Conservation (phyloP, 2,113 vertebrate genomes). For the Sinocyclocheilus rhinocerous region DNA sequence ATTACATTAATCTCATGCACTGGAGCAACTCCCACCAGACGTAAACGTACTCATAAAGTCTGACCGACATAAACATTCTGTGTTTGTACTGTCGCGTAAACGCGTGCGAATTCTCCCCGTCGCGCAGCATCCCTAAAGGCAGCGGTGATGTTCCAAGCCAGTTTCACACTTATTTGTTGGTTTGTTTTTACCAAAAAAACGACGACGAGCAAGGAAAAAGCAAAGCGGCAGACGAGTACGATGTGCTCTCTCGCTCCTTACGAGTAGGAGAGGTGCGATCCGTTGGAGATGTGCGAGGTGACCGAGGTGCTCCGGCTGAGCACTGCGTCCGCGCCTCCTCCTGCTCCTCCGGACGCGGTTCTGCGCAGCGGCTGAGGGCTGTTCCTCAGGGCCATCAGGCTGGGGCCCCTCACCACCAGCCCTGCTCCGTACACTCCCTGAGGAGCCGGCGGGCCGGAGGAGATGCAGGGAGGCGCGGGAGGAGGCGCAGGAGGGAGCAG, state of each 20-base stretch:
- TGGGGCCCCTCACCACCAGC: constrained; percentile 74
- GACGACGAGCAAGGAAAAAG: constrained; percentile 43
- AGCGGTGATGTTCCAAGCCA: constrained; percentile 70
- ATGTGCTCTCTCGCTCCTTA: constrained; percentile 68
- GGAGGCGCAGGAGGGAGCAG: constrained; percentile 77
- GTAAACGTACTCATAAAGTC: constrained; percentile 62
- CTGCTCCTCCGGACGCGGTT: constrained; percentile 84
- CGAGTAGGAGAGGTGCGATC: constrained; percentile 90
- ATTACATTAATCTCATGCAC: constrained; percentile 75
- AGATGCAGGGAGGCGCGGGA: constrained; percentile 73
- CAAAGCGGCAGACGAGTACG: constrained; percentile 55
- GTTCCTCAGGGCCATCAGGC: constrained; percentile 85
- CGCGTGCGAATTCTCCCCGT: constrained; percentile 45
- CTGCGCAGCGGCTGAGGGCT: constrained; percentile 89
- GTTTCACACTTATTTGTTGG: neutral
- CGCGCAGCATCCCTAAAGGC: constrained; percentile 74
- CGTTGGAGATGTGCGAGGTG: constrained; percentile 91
- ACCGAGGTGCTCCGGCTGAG: constrained; percentile 90
- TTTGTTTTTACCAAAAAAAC: constrained; percentile 39
- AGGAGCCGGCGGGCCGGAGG: constrained; percentile 72
- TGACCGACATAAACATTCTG: constrained; percentile 68
- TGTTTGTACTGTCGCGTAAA: constrained; percentile 46
- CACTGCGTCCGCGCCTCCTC: constrained; percentile 73
- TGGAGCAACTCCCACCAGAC: constrained; percentile 66
- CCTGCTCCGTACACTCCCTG: constrained; percentile 75